phyloP scores from a whole-genome alignment of 2,797 vertebrate genomes.

The Smutsia temminckii region DNA sequence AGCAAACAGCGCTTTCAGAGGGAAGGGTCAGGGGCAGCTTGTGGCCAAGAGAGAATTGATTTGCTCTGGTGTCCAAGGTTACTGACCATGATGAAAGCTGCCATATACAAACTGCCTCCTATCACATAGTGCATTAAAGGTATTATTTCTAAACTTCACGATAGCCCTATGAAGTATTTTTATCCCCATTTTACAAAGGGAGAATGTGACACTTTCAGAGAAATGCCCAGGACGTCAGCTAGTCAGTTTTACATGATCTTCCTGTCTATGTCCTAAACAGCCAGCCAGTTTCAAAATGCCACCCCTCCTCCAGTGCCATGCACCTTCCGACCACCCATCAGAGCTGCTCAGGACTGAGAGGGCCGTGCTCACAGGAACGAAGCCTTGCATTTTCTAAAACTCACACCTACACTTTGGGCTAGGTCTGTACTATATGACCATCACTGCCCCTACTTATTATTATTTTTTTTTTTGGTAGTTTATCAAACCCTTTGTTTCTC shows the following conservation, averaged over 20 bases:
- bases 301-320: rapidly evolving
- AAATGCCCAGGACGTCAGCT: background rate
- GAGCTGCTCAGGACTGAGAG: background rate
- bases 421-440: background rate
- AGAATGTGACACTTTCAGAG: background rate
- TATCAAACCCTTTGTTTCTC: background rate
- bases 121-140: background rate
- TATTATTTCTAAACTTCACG: background rate
- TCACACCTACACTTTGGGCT: background rate
- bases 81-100: background rate
- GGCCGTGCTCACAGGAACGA: background rate
- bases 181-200: background rate
- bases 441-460: no score
- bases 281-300: background rate
- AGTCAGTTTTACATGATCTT: background rate
- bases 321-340: background rate
- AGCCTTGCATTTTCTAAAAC: background rate
- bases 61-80: background rate
- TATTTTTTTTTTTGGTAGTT: background rate
- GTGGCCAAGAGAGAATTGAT: background rate
- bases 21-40: background rate
- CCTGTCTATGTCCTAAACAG: background rate
- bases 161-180: background rate
- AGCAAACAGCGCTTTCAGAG: slow-evolving; percentile 16
- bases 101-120: background rate